Evolutionary conservation across 2,113 vertebrate species (phyloP).

Genomic region (Petaurus breviceps): DNA sequence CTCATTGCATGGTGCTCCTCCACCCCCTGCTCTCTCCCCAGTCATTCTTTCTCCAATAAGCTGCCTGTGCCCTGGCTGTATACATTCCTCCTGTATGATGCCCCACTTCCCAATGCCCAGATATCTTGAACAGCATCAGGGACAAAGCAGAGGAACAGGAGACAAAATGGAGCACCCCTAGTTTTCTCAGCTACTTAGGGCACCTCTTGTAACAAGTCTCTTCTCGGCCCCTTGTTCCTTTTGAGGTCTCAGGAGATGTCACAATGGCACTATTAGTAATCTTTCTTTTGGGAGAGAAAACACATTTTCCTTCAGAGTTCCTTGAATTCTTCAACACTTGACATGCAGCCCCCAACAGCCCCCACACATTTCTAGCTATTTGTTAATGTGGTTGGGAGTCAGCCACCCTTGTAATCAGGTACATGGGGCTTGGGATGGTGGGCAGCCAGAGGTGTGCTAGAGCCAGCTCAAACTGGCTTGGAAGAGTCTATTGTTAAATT

Average conservation of each 20-base stretch:
- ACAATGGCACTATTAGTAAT: not conserved
- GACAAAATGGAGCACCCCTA: not conserved
- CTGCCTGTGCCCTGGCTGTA: not conserved
- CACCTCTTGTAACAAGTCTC: not conserved
- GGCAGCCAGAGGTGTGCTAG: not conserved
- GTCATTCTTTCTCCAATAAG: not conserved
- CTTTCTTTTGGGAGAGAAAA: not conserved
- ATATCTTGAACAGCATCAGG: not conserved
- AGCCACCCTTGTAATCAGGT: not conserved
- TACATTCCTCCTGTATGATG: not conserved
- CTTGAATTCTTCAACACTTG: not conserved
- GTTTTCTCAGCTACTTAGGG: not conserved
- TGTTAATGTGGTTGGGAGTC: not conserved
- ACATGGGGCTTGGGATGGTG: not conserved
- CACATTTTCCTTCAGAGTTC: not conserved
- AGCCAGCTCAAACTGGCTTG: not conserved
- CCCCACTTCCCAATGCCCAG: not conserved
- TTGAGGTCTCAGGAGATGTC: not conserved
- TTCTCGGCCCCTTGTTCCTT: not conserved
- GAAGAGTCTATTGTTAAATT: not conserved
- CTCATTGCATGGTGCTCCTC: not conserved
- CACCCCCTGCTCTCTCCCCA: rapidly evolving
- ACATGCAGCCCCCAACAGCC: not conserved
- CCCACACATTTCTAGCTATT: not conserved
- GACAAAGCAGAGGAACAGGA: not conserved